Evolutionary conservation across 1,140 invertebrate genomes (phyloP).

Genomic region (Fopius arisanus): DNA sequence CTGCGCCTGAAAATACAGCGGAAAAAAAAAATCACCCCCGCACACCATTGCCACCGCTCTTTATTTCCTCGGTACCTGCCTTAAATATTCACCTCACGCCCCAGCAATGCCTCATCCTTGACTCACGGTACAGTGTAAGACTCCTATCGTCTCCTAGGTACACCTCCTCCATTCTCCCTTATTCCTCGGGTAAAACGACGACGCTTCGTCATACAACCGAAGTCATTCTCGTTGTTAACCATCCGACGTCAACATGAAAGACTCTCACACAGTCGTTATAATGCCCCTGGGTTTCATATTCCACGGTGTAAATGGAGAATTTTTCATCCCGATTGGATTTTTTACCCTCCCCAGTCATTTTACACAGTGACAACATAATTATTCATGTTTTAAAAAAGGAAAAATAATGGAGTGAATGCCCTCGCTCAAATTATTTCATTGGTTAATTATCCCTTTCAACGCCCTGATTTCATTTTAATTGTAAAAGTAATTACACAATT

Average conservation of each 20-base stretch:
- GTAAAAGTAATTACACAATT: too few species aligned
- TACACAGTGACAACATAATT: background rate
- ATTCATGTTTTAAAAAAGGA: background rate
- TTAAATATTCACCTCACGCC: constrained; percentile 46
- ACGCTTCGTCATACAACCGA: constrained; percentile 16
- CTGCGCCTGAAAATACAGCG: too few species aligned
- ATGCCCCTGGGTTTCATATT: constrained; percentile 1
- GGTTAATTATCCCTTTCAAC: too few species aligned
- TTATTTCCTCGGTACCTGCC: constrained; percentile 32
- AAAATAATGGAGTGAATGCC: background rate
- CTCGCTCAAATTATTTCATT: too few species aligned
- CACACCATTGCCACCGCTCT: constrained; percentile 1
- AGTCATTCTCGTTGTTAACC: constrained; percentile 8
- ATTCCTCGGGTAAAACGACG: background rate
- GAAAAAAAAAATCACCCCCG: too few species aligned
- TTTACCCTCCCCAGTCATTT: background rate
- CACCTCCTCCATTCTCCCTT: constrained; percentile 11
- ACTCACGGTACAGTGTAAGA: constrained; percentile 6
- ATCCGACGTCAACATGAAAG: background rate
- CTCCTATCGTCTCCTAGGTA: constrained; percentile 20
- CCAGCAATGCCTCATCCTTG: constrained; percentile 33
- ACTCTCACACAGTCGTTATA: constrained; percentile 8
- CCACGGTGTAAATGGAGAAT: background rate
- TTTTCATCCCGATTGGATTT: constrained; percentile 1
- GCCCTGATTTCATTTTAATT: too few species aligned